Evolutionary conservation across 2,797 vertebrate genomes (phyloP).

Genomic region (Parauchenoglanis punctatus): DNA sequence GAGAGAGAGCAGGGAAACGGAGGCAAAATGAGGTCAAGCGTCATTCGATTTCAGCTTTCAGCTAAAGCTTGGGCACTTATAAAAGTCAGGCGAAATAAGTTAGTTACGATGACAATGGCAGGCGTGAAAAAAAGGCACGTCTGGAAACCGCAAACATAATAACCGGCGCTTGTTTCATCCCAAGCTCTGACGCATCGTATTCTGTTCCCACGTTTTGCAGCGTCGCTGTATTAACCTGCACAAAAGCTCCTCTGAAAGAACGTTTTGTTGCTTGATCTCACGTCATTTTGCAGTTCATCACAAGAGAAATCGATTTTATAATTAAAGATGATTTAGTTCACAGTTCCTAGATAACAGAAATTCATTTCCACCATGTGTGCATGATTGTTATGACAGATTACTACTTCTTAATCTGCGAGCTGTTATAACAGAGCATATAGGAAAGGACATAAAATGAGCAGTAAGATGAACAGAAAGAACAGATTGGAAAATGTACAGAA

Average conservation of each 20-base stretch:
- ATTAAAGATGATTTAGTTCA: not conserved
- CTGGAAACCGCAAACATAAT: slow-evolving; percentile 33
- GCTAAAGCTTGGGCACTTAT: slow-evolving; percentile 9
- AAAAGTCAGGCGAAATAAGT: slow-evolving; percentile 28
- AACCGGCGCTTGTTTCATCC: slow-evolving; percentile 16
- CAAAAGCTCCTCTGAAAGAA: not conserved
- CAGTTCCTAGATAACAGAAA: not conserved
- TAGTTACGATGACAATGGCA: slow-evolving; percentile 36
- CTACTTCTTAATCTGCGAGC: not conserved
- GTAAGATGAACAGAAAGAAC: not conserved
- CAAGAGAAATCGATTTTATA: not conserved
- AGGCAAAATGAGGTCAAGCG: slow-evolving; percentile 16
- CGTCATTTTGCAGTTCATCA: not conserved
- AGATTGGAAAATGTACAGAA: not conserved
- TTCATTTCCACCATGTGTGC: not conserved
- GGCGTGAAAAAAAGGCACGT: not conserved
- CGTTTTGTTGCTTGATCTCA: not conserved
- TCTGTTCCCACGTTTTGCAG: not conserved
- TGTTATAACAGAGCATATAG: not conserved
- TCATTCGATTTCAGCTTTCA: slow-evolving; percentile 36
- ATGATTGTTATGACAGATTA: not conserved
- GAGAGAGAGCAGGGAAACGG: not conserved
- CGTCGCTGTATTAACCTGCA: not conserved
- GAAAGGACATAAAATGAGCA: not conserved
- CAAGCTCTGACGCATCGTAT: slow-evolving; percentile 1